phyloP scores from a whole-genome alignment of 2,888 invertebrate species.

The Luffia ferchaultella region DNA sequence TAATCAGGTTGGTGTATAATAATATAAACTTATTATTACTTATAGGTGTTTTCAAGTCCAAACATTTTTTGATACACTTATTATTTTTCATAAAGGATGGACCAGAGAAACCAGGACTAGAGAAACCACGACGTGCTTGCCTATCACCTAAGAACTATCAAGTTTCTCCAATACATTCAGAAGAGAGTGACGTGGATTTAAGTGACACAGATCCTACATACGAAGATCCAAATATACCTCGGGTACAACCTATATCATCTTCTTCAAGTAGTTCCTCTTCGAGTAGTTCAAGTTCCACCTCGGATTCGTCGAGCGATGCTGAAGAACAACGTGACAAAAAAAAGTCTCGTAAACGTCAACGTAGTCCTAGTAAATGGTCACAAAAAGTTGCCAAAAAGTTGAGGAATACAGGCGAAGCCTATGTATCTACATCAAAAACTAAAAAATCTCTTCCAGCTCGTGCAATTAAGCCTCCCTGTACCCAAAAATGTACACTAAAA shows the following conservation, averaged over 20 bases:
- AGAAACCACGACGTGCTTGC: no score
- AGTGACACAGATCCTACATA: slow-evolving; percentile 3
- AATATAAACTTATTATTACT: no score
- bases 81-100: no score
- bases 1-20: no score
- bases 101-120: no score
- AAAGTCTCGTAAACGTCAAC: background rate
- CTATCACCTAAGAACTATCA: slow-evolving; percentile 1
- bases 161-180: slow-evolving; percentile 1
- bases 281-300: background rate
- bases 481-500: slow-evolving; percentile 8
- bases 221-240: background rate
- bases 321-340: background rate
- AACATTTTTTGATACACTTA: no score
- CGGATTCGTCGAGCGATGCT: background rate
- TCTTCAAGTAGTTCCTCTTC: background rate
- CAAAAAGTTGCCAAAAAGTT: background rate
- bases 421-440: background rate
- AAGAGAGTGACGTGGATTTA: slow-evolving; percentile 1
- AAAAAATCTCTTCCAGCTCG: slow-evolving; percentile 4
- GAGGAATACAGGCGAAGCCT: background rate
- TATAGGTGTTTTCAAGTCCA: no score
- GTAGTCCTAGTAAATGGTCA: background rate
- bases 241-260: background rate
- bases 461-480: slow-evolving; percentile 5